Evolutionary conservation across 2,888 invertebrate species (phyloP).

Genomic region (Nycteola revayana): DNA sequence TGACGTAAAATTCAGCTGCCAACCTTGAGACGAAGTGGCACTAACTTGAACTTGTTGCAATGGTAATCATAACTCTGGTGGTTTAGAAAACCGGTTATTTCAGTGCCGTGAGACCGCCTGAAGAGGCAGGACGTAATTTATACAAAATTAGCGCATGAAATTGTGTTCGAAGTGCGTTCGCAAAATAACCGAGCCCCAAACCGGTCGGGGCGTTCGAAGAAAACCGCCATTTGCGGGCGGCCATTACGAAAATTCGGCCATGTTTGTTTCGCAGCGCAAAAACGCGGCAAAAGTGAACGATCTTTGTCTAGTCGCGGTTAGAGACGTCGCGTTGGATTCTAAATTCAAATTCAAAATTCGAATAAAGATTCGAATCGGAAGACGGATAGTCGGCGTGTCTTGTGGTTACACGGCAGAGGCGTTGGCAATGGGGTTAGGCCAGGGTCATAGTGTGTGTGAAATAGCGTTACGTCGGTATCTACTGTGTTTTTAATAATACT

Average conservation of each 20-base stretch:
- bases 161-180: constrained; percentile 50
- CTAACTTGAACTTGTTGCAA: constrained; percentile 43
- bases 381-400: constrained; percentile 30
- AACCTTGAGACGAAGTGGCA: constrained; percentile 53
- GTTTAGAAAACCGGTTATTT: constrained; percentile 67
- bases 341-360: constrained; percentile 39
- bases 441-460: constrained; percentile 8
- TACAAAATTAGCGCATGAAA: constrained; percentile 52
- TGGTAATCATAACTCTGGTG: constrained; percentile 47
- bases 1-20: constrained; percentile 47
- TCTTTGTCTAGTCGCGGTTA: constrained; percentile 44
- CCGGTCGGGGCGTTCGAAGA: constrained; percentile 58
- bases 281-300: constrained; percentile 59
- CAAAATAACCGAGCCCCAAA: constrained; percentile 56
- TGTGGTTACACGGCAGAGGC: constrained; percentile 32
- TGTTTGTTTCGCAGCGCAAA: constrained; percentile 63
- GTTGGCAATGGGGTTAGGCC: constrained; percentile 19
- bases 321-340: constrained; percentile 40
- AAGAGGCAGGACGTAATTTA: constrained; percentile 65
- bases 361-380: constrained; percentile 42
- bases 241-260: constrained; percentile 75
- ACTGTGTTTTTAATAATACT: too few species aligned
- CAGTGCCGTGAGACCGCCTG: constrained; percentile 64
- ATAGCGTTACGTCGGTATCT: too few species aligned
- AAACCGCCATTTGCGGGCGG: constrained; percentile 62